Percentiles rank a stretch among this genome's conserved stretches.
Conservation (phyloP, 2,888 invertebrate genomes). For the Volucella bombylans region DNA sequence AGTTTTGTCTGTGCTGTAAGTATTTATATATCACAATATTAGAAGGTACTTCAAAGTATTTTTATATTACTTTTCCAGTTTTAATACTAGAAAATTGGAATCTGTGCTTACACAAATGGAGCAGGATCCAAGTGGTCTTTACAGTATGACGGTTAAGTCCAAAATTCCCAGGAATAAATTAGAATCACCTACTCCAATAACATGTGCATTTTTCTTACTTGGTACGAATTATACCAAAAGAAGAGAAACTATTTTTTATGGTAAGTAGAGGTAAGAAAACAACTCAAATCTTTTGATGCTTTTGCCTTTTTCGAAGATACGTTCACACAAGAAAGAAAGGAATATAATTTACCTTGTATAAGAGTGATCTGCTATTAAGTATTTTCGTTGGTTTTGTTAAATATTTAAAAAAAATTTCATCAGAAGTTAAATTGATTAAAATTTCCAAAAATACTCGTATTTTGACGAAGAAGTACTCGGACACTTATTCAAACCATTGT, state of each 20-base stretch:
- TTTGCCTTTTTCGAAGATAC: no score
- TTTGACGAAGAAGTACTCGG: no score
- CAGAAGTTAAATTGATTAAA: no score
- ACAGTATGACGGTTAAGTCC: constrained; percentile 81
- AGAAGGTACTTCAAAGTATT: background rate
- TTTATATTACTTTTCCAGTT: constrained; percentile 74
- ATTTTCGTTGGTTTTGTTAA: no score
- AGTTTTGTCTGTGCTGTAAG: constrained; percentile 81
- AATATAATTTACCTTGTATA: no score
- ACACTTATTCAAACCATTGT: no score
- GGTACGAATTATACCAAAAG: constrained; percentile 83
- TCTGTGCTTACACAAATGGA: constrained; percentile 81
- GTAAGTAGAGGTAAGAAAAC: constrained; percentile 81
- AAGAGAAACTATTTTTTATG: constrained; percentile 83
- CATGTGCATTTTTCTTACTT: constrained; percentile 82
- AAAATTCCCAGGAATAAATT: constrained; percentile 81
- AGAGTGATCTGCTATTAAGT: no score
- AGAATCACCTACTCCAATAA: constrained; percentile 83
- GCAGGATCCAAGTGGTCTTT: constrained; percentile 81
- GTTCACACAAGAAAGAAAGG: no score
- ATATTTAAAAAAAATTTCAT: no score
- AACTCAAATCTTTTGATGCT: background rate
- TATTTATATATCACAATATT: constrained; percentile 26
- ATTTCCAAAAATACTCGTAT: no score
- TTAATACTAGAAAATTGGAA: constrained; percentile 80